Conservation (phyloP, 2,113 vertebrate species). For the Capra hircus region DNA sequence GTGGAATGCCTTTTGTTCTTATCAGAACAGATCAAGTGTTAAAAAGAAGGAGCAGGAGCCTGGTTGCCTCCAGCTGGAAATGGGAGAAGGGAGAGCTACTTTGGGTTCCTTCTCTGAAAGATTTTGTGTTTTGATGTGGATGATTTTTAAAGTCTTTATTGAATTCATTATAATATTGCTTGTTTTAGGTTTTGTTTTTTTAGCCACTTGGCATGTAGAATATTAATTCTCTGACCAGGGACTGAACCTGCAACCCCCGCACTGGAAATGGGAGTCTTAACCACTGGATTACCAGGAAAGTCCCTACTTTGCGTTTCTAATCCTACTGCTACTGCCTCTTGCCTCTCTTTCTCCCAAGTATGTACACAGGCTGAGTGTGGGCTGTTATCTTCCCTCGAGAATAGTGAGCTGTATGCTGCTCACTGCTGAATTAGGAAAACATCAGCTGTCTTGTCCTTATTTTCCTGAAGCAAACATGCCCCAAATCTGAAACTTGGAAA, state of each 20-base stretch:
- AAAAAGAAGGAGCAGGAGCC: neutral
- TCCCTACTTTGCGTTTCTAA: neutral
- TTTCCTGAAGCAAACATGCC: constrained; percentile 6
- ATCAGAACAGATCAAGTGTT: neutral
- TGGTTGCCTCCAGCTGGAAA: neutral
- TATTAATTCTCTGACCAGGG: neutral
- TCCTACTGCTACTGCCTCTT: neutral
- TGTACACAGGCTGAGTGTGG: neutral
- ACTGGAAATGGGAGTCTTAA: neutral
- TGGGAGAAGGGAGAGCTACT: neutral
- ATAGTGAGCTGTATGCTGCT: neutral
- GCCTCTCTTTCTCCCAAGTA: neutral
- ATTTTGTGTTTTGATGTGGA: neutral
- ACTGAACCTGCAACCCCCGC: neutral
- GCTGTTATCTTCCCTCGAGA: neutral
- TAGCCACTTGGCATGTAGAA: neutral
- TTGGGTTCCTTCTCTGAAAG: neutral
- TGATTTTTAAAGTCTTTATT: neutral
- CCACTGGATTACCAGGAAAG: neutral
- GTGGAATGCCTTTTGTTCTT: neutral
- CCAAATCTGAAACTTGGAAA: constrained; percentile 38
- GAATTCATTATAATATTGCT: neutral
- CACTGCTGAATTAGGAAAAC: neutral
- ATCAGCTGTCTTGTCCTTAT: neutral
- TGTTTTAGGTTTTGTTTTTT: neutral